Percentiles rank a stretch among this genome's conserved stretches.
These are phyloP conservation scores for Ommatoiulus sabulosus DNA, from an alignment of 2,888 invertebrate species.

Conservation along the genomic window DNA sequence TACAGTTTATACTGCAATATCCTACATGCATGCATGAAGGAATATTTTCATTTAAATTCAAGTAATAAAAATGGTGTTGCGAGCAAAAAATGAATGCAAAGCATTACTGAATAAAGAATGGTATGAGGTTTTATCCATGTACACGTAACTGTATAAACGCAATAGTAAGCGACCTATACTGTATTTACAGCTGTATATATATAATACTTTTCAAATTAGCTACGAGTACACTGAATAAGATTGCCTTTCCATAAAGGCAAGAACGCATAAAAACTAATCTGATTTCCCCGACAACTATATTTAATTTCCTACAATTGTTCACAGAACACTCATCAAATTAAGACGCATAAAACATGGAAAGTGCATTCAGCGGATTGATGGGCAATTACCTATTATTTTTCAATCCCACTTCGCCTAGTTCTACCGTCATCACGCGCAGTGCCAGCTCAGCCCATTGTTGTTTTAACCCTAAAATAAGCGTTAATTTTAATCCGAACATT, in stretches of 20 bases:
- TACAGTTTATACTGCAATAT: background rate
- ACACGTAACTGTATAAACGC: background rate
- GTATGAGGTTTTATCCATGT: background rate
- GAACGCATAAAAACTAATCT: background rate
- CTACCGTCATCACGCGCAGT: background rate
- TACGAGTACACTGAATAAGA: background rate
- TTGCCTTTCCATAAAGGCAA: background rate
- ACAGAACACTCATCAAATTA: background rate
- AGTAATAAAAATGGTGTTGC: background rate
- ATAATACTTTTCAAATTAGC: background rate
- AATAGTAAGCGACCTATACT: background rate
- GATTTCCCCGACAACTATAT: background rate
- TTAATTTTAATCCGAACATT: background rate
- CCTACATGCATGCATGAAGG: background rate
- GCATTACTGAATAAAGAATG: background rate
- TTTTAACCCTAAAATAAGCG: background rate
- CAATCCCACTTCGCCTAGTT: background rate
- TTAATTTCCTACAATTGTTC: slow-evolving; percentile 28
- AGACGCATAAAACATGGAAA: slow-evolving; percentile 30
- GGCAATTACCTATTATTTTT: slow-evolving; percentile 7
- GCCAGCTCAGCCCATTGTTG: background rate
- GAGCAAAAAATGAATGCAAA: background rate
- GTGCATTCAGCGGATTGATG: slow-evolving; percentile 29
- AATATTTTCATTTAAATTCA: slow-evolving; percentile 31
- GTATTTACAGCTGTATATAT: background rate